Percentiles rank a stretch among this genome's conserved stretches.
These are phyloP conservation scores for Cabera pusaria DNA, from an alignment of 2,888 invertebrate species.

Conservation along the genomic window DNA sequence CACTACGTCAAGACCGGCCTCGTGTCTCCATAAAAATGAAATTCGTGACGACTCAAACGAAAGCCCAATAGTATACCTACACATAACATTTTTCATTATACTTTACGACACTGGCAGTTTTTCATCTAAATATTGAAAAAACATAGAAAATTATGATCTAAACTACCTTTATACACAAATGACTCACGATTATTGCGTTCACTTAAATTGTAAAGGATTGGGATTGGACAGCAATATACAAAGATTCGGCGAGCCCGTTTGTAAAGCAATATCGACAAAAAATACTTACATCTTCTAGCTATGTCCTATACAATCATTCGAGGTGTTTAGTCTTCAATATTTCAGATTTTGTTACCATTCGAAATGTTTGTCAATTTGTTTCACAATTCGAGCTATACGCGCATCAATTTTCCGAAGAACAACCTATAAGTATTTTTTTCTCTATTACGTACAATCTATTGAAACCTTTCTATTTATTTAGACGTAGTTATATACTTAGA, in stretches of 20 bases:
- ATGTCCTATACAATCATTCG: slow-evolving; percentile 29
- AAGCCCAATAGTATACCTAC: slow-evolving; percentile 31
- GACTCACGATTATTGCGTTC: slow-evolving; percentile 77
- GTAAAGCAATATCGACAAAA: slow-evolving; percentile 32
- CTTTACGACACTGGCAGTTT: slow-evolving; percentile 66
- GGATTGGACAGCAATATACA: slow-evolving; percentile 49
- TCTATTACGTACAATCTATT: slow-evolving; percentile 13
- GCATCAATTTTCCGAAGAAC: slow-evolving; percentile 18
- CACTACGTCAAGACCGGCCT: slow-evolving; percentile 36
- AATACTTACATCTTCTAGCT: slow-evolving; percentile 17
- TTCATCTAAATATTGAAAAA: slow-evolving; percentile 76
- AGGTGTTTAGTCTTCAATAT: slow-evolving; percentile 11
- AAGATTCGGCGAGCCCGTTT: slow-evolving; percentile 33
- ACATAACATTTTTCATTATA: slow-evolving; percentile 29
- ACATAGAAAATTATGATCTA: slow-evolving; percentile 75
- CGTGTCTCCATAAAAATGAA: slow-evolving; percentile 29
- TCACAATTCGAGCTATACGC: slow-evolving; percentile 12
- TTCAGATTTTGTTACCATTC: slow-evolving; percentile 5
- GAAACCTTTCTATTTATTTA: slow-evolving; percentile 15
- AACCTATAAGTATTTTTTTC: slow-evolving; percentile 14
- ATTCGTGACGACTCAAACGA: slow-evolving; percentile 24
- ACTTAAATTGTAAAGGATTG: slow-evolving; percentile 61
- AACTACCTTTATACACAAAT: slow-evolving; percentile 68
- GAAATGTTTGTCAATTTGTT: slow-evolving; percentile 3
- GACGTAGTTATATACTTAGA: slow-evolving; percentile 13